phyloP scores from a whole-genome alignment of 2,113 vertebrate genomes.

The Lepidothrix coronata region DNA sequence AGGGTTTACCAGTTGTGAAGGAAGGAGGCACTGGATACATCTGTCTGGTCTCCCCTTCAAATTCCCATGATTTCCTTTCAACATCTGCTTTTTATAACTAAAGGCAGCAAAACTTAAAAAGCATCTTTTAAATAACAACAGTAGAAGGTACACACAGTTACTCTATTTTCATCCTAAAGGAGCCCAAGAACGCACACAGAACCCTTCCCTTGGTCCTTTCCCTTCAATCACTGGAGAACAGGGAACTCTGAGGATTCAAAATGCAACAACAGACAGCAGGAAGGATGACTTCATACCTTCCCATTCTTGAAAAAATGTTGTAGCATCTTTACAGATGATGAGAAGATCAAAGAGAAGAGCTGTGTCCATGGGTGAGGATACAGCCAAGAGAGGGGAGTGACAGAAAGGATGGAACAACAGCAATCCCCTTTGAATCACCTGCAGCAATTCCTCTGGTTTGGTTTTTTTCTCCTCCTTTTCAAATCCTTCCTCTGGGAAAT shows the following conservation, averaged over 20 bases:
- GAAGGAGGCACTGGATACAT: neutral
- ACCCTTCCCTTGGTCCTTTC: neutral
- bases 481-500: neutral
- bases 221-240: neutral
- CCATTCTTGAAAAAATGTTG: accelerated
- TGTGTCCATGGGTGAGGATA: neutral
- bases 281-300: neutral
- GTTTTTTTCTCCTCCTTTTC: neutral
- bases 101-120: neutral
- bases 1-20: neutral
- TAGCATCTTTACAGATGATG: neutral
- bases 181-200: accelerated
- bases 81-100: neutral
- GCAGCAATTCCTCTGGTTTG: neutral
- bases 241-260: neutral
- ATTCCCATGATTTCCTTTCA: neutral
- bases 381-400: accelerated
- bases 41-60: neutral
- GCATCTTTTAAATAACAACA: neutral
- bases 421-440: neutral
- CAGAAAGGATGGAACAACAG: neutral
- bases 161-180: neutral
- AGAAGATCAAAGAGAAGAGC: neutral
- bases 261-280: neutral
- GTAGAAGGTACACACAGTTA: neutral